A percentile compares a stretch with the other conserved stretches of the same genome.
phyloP scores from a whole-genome alignment of 1,140 invertebrate species.

The Phocides pigmalion region DNA sequence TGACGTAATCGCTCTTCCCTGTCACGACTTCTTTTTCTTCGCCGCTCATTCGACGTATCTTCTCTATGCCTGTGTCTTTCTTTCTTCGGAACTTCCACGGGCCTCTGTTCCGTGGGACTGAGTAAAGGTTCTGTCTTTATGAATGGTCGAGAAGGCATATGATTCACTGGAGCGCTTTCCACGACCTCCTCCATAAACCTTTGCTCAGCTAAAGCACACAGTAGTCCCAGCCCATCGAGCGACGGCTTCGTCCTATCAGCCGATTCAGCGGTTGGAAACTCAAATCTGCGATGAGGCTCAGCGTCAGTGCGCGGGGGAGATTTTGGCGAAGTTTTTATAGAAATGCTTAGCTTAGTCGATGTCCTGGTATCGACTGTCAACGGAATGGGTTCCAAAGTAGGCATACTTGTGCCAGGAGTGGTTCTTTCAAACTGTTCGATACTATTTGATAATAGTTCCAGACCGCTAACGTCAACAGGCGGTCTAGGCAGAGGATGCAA shows the following conservation, averaged over 20 bases:
- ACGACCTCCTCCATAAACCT: constrained; percentile 90
- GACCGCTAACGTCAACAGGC: constrained; percentile 89
- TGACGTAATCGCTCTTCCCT: constrained; percentile 67
- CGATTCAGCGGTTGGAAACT: constrained; percentile 61
- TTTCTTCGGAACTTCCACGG: constrained; percentile 57
- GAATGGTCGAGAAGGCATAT: constrained; percentile 56
- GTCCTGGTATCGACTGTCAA: constrained; percentile 71
- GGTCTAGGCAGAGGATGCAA: constrained; percentile 49
- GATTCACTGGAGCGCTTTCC: constrained; percentile 58
- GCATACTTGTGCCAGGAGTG: constrained; percentile 66
- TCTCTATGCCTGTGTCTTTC: constrained; percentile 69
- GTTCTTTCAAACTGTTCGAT: constrained; percentile 89
- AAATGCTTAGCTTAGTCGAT: constrained; percentile 63
- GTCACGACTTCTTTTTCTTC: constrained; percentile 65
- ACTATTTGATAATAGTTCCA: constrained; percentile 92
- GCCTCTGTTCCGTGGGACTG: constrained; percentile 61
- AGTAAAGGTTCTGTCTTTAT: constrained; percentile 70
- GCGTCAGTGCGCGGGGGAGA: constrained; percentile 64
- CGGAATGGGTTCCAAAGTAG: constrained; percentile 57
- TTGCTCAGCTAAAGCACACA: constrained; percentile 94
- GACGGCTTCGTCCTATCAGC: constrained; percentile 57
- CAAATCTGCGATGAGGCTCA: constrained; percentile 66
- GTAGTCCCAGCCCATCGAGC: constrained; percentile 89
- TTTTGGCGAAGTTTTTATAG: constrained; percentile 80
- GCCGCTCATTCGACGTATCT: constrained; percentile 67